Evolutionary conservation across 1,140 invertebrate genomes (phyloP), one percentile per base, ranked within the genome.

Genomic region (Formica exsecta): DNA sequence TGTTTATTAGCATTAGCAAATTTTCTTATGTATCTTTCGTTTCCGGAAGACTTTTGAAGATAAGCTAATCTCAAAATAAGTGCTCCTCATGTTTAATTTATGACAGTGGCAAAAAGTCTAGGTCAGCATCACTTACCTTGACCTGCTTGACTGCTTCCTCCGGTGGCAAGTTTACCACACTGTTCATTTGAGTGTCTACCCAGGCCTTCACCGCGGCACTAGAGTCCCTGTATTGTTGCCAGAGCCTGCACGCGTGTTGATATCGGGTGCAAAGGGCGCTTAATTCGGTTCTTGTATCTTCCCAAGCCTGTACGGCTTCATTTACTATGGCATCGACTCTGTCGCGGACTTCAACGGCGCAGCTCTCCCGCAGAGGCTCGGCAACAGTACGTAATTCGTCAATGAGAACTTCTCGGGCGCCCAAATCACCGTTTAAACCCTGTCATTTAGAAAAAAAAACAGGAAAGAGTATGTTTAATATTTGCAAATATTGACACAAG

Each of bases 221-320:
- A 1, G 97, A 97, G 90, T 97, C 97, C 32, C 96, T 95, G 94
- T 98, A 98, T 66, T 97, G 96, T 89, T 97, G 95, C 97, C 97
- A 98, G 48, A 98, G 95, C 41, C 96, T 96, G 64, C 97, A 97
- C 3, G 97, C 97, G 93, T 97, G 95, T 95, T 97, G 96, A 94
- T 94, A 97, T 94, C 97, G 97, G 89, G 96, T 96, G 94, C 97
- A 97, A 80, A 98, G 95, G 84, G 96, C 96, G 86, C 96, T 96
- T 85, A 98, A 95, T 93, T 97, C 97, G 87, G 95, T 95, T 91
- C 96, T 97, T 25, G 97, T 98, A 91, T 97, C 97, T 85, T 97
- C 96, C 96, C 97, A 98, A 29, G 97, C 96, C 19, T 96, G 96
- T 59, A 97, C 97, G 1, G 97, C 97, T 92, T 97, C 97, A 92